Percentiles rank a stretch among this genome's conserved stretches.
These are phyloP conservation scores for Anguilla megastoma DNA, from an alignment of 2,797 vertebrate species.

Conservation along the genomic window DNA sequence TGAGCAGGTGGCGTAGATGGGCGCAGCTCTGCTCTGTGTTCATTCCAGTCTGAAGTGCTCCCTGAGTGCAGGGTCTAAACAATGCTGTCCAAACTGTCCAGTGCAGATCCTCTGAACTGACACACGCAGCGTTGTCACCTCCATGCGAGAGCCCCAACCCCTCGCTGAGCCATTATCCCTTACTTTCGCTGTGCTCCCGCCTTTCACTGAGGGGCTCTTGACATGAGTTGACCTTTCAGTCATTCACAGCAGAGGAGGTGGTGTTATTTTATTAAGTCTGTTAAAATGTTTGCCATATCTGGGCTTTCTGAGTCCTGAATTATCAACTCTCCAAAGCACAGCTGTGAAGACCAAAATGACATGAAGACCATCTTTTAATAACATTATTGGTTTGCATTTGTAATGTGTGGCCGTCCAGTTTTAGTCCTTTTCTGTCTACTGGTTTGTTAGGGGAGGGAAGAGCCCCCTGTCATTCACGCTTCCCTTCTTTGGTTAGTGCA, in stretches of 20 bases:
- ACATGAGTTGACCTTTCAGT: not conserved
- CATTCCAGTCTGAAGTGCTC: constrained; percentile 45
- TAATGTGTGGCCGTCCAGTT: not conserved
- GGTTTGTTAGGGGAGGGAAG: not conserved
- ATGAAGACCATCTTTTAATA: not conserved
- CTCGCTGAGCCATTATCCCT: not conserved
- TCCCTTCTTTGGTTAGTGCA: not conserved
- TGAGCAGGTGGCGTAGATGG: constrained; percentile 55
- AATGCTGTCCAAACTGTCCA: constrained; percentile 42
- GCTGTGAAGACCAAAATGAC: not conserved
- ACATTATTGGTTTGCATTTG: not conserved
- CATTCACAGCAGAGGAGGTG: not conserved
- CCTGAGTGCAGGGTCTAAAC: constrained; percentile 43
- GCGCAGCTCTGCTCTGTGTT: constrained; percentile 36
- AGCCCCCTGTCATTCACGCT: not conserved
- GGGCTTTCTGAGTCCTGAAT: not conserved
- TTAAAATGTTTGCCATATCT: not conserved
- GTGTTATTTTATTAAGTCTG: not conserved
- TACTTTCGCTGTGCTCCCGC: not conserved
- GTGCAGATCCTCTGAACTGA: constrained; percentile 36
- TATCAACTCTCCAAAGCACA: not conserved
- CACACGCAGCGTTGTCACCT: constrained; percentile 29
- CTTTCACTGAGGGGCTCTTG: not conserved
- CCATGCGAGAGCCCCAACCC: not conserved
- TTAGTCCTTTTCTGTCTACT: not conserved